These are phyloP conservation scores for Vanacampus margaritifer DNA, from an alignment of 2,113 vertebrate genomes.

Conservation along the genomic window DNA sequence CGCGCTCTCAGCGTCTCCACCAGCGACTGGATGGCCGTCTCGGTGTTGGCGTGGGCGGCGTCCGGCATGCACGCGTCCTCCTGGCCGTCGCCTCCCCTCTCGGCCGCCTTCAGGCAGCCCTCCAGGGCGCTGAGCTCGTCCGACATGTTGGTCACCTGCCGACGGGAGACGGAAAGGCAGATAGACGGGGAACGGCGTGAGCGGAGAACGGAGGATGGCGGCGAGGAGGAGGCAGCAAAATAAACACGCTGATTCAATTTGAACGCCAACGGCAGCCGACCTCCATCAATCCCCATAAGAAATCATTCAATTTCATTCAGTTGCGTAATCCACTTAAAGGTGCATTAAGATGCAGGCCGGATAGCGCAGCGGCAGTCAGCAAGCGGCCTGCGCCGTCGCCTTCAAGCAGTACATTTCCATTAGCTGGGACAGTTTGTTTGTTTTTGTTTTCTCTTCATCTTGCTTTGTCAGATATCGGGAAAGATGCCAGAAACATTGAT, in stretches of 20 bases:
- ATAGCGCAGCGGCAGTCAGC: neutral
- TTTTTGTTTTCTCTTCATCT: neutral
- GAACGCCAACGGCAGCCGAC: constrained; percentile 27
- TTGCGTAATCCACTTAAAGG: constrained; percentile 54
- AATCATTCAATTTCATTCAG: constrained; percentile 43
- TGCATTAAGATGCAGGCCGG: constrained; percentile 11
- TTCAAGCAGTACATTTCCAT: neutral
- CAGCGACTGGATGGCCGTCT: constrained; percentile 92
- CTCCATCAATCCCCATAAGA: constrained; percentile 20
- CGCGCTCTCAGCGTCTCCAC: constrained; percentile 87
- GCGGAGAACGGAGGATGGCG: neutral
- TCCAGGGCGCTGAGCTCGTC: constrained; percentile 89
- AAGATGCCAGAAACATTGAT: neutral
- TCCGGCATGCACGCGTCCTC: constrained; percentile 82
- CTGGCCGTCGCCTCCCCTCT: constrained; percentile 75
- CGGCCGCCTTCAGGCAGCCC: constrained; percentile 86
- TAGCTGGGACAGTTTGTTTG: neutral
- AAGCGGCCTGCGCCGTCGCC: neutral
- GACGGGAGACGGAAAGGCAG: neutral
- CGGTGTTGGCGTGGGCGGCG: constrained; percentile 84
- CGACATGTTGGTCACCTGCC: constrained; percentile 95
- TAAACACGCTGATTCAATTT: constrained; percentile 21
- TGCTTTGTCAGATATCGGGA: neutral
- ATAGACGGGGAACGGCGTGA: neutral
- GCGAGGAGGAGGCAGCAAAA: constrained; percentile 4